phyloP scores from a whole-genome alignment of 2,797 vertebrate genomes.

The Phrynocephalus vlangalii region DNA sequence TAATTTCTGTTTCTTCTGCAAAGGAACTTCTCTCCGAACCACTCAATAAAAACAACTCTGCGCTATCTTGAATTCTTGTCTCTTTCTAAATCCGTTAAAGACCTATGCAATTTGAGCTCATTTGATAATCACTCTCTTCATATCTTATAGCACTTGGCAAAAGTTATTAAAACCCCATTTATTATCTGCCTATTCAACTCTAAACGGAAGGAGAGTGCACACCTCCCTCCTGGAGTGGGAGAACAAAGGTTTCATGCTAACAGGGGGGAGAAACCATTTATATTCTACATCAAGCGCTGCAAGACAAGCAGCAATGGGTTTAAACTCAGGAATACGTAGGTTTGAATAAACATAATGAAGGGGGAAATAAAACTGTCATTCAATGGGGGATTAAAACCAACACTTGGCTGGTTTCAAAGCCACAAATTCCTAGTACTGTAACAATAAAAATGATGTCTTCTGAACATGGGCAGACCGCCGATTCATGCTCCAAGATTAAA shows the following conservation, averaged over 20 bases:
- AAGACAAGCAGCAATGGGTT: not conserved
- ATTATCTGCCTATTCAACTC: slow-evolving; percentile 15
- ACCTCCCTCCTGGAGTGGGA: not conserved
- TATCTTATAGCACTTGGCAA: not conserved
- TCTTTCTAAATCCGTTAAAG: slow-evolving; percentile 20
- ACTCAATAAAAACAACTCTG: slow-evolving; percentile 10
- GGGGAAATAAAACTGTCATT: not conserved
- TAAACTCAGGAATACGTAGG: not conserved
- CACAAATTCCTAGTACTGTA: not conserved
- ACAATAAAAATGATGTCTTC: not conserved
- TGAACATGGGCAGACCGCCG: not conserved
- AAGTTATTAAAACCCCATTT: slow-evolving; percentile 32
- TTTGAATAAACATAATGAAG: not conserved
- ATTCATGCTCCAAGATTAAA: not conserved
- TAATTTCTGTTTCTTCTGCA: slow-evolving; percentile 13
- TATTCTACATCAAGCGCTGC: not conserved
- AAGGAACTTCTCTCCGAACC: not conserved
- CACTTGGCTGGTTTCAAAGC: not conserved
- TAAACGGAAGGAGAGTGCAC: slow-evolving; percentile 14
- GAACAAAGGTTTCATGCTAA: slow-evolving; percentile 3
- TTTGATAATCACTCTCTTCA: slow-evolving; percentile 33
- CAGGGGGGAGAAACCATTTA: not conserved
- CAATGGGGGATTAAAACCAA: not conserved
- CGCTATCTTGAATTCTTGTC: not conserved
- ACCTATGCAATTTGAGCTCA: slow-evolving; percentile 9